These are phyloP conservation scores for Archilochus colubris DNA, from an alignment of 2,113 vertebrate species.

Conservation along the genomic window DNA sequence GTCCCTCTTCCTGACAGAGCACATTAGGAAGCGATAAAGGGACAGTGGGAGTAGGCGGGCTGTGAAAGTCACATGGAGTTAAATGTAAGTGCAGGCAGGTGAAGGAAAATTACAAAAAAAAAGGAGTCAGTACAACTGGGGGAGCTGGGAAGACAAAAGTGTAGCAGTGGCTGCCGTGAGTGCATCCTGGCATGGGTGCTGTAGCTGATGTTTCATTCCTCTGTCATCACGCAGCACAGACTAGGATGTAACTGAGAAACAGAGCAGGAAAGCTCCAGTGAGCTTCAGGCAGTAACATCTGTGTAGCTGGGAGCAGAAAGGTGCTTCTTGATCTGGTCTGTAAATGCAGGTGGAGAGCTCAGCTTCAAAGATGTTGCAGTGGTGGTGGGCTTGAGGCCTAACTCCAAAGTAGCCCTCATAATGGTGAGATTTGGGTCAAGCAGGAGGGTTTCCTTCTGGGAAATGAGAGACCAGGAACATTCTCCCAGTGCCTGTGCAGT, in stretches of 20 bases:
- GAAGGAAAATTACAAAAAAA: not conserved
- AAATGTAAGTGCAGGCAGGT: not conserved
- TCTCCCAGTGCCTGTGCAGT: rapidly evolving
- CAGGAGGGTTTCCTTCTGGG: not conserved
- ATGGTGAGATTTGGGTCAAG: not conserved
- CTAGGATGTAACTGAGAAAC: not conserved
- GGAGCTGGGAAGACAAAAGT: not conserved
- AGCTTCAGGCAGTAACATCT: not conserved
- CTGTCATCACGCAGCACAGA: rapidly evolving
- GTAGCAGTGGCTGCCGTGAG: not conserved
- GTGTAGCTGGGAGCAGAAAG: not conserved
- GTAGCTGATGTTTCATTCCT: not conserved
- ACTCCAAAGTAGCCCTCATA: not conserved
- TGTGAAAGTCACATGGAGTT: not conserved
- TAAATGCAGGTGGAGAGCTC: not conserved
- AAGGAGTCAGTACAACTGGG: not conserved
- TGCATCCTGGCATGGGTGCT: rapidly evolving
- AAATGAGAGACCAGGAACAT: not conserved
- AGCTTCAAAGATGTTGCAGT: not conserved
- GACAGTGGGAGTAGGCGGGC: not conserved
- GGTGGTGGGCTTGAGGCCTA: not conserved
- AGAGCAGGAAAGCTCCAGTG: not conserved
- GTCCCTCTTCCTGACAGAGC: not conserved
- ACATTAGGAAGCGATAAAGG: not conserved
- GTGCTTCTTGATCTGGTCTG: not conserved